Evolutionary conservation across 2,113 vertebrate species (phyloP).

Genomic region (Okapia johnstoni): DNA sequence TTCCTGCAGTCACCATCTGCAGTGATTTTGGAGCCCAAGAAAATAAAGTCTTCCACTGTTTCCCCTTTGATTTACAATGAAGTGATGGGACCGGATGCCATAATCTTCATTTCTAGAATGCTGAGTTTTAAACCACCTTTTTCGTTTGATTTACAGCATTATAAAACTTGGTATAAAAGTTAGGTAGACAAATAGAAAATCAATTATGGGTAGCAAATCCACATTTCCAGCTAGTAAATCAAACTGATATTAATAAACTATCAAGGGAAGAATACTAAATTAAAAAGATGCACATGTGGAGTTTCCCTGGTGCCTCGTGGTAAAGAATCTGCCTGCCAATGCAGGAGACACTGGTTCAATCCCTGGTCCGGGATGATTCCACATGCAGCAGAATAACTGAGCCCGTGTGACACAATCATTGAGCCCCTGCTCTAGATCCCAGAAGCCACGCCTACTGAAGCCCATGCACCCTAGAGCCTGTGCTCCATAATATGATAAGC

Average conservation of each 20-base stretch:
- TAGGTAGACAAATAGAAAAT: background rate
- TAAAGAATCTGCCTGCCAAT: background rate
- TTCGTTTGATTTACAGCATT: background rate
- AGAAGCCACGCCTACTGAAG: background rate
- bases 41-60: background rate
- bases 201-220: background rate
- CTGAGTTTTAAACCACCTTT: background rate
- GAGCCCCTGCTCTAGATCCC: background rate
- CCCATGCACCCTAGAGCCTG: background rate
- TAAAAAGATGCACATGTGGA: background rate
- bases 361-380: accelerated
- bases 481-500: background rate
- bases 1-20: background rate
- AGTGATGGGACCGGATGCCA: background rate
- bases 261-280: background rate
- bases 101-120: background rate
- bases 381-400: background rate
- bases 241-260: background rate
- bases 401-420: background rate
- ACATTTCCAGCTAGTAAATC: background rate
- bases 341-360: background rate
- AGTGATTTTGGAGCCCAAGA: background rate
- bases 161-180: background rate
- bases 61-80: background rate
- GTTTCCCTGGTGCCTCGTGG: background rate